Base-by-base conservation (phyloP, 1,140 invertebrate species). In the Eumaeus atala region DNA sequence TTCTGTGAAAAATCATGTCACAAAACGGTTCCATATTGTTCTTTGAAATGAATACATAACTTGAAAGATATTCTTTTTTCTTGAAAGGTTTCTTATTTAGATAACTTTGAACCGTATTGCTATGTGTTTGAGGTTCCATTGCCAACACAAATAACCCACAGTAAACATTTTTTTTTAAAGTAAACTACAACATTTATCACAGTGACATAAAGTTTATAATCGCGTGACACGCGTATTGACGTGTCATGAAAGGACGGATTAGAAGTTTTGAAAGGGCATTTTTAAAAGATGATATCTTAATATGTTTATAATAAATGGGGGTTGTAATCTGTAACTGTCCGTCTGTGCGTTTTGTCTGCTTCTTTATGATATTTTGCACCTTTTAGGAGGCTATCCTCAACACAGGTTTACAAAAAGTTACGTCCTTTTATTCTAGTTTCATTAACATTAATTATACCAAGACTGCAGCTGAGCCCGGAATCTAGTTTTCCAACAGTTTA, bases 241-340 rank as follows among this genome's bases (percentile, higher is more conserved):
- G 68, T 62, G 53, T 17, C 62, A 60, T 68, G 67, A 75, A 80
- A 70, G 61, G 69, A 72, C 73, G 77, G 81, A 82, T 83, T 81
- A 81, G 69, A 51, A 62, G 68, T 72, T 76, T 76, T 70, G 66
- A 78, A 81, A 78, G 66, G 67, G 42, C 48, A 57, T 57, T 76
- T 82, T 77, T 73, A 77, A n/a, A n/a, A 70, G 82, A 85, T 85
- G 73, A 80, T 84, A 85, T 85, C 79, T 83, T 85, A 84, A 85
- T 85, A 76, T 77, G 72, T 66, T 78, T 83, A 74, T 81, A 76
- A 84, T 81, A 74, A 83, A 78, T 71, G 71, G 73, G 71, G 70
- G 70, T 73, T 76, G 69, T 83, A 83, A 85, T 85, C 79, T 83
- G 79, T 83, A 82, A 83, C 79, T 85, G 82, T 83, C 69, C 61